Evolutionary conservation across 2,888 invertebrate genomes (phyloP).

Genomic region (Prostheceraeus crozeri): DNA sequence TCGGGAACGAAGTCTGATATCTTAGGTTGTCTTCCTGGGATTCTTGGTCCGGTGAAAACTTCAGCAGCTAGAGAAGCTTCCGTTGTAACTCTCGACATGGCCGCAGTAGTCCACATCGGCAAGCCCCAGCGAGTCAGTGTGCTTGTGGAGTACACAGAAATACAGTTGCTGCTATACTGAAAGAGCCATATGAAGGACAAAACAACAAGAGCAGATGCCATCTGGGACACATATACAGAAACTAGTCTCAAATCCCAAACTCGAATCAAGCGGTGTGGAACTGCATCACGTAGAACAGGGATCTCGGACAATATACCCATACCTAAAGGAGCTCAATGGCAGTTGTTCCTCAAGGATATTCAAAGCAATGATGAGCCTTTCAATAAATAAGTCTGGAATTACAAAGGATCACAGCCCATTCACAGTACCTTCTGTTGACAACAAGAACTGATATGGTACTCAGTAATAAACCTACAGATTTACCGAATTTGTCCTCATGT

Average conservation of each 20-base stretch:
- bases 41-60: slow-evolving; percentile 30
- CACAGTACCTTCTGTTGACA: slow-evolving; percentile 20
- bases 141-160: slow-evolving; percentile 29
- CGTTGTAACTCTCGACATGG: no score
- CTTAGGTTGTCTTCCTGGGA: slow-evolving; percentile 17
- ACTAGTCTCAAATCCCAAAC: slow-evolving; percentile 21
- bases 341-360: slow-evolving; percentile 25
- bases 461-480: slow-evolving; percentile 22
- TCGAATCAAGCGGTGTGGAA: slow-evolving; percentile 21
- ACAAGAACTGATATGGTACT: slow-evolving; percentile 12
- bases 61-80: slow-evolving; percentile 24
- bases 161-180: slow-evolving; percentile 23
- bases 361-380: slow-evolving; percentile 15
- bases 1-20: slow-evolving; percentile 25
- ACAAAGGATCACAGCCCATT: slow-evolving; percentile 21
- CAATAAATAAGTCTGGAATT: slow-evolving; percentile 14
- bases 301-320: slow-evolving; percentile 17
- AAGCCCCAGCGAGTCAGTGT: slow-evolving; percentile 30
- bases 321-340: slow-evolving; percentile 24
- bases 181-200: slow-evolving; percentile 19
- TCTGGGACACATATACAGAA: slow-evolving; percentile 23
- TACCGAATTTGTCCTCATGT: slow-evolving; percentile 17
- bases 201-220: slow-evolving; percentile 25
- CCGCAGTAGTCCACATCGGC: slow-evolving; percentile 30
- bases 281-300: slow-evolving; percentile 21